Evolutionary conservation across 2,113 vertebrate species (phyloP).

Genomic region (Catharus fuscescens): DNA sequence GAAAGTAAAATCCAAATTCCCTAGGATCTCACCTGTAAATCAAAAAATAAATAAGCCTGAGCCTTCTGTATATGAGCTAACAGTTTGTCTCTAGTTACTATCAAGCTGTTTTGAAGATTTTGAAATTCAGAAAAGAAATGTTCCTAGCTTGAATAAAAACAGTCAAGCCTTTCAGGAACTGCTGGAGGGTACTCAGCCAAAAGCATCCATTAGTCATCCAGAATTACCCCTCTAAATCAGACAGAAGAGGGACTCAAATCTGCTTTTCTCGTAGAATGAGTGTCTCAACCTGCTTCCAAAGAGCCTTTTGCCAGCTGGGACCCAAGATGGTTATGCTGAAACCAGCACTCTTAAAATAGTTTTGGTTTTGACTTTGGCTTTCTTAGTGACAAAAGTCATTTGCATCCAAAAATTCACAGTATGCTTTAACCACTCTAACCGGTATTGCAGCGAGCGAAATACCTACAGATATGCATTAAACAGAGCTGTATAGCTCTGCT

Average conservation of each 20-base stretch:
- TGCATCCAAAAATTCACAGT: neutral
- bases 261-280: neutral
- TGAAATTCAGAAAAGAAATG: neutral
- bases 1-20: neutral
- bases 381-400: neutral
- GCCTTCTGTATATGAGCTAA: neutral
- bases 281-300: slow-evolving; percentile 26
- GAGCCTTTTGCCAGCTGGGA: slow-evolving; percentile 41
- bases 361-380: slow-evolving; percentile 24
- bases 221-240: slow-evolving; percentile 48
- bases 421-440: neutral
- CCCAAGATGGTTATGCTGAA: slow-evolving; percentile 38
- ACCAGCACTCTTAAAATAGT: slow-evolving; percentile 48
- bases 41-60: neutral
- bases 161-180: slow-evolving; percentile 41
- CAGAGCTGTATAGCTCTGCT: neutral
- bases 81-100: neutral
- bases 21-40: neutral
- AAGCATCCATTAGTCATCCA: slow-evolving; percentile 48
- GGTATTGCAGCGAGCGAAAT: neutral
- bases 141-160: slow-evolving; percentile 15
- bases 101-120: neutral
- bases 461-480: neutral
- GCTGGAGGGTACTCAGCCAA: slow-evolving; percentile 43
- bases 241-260: slow-evolving; percentile 45